Evolutionary conservation across 2,888 invertebrate genomes (phyloP).

Genomic region (Nowickia ferox): DNA sequence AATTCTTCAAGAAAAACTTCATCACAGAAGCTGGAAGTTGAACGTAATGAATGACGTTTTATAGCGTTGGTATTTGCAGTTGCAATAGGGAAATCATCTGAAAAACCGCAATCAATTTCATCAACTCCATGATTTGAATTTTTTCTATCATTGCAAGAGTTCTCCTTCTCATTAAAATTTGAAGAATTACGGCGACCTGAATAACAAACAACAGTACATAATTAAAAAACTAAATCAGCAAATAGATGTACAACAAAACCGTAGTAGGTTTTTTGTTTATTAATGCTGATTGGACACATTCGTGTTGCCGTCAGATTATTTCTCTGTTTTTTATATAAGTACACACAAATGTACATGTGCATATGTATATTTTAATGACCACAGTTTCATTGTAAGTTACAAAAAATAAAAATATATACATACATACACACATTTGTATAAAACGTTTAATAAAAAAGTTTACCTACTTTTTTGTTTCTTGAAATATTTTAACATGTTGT

Average conservation of each 20-base stretch:
- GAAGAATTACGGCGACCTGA: constrained; percentile 75
- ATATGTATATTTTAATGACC: no score
- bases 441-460: not conserved
- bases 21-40: constrained; percentile 81
- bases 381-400: no score
- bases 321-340: no score
- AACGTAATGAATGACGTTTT: constrained; percentile 79
- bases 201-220: constrained; percentile 13
- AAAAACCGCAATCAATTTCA: constrained; percentile 50
- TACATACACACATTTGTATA: not conserved
- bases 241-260: not conserved
- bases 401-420: no score
- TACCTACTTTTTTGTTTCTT: constrained; percentile 79
- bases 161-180: constrained; percentile 51
- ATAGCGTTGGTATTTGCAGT: constrained; percentile 9
- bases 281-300: not conserved
- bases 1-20: constrained; percentile 77
- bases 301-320: not conserved
- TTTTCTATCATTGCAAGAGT: constrained; percentile 26
- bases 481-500: constrained; percentile 79
- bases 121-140: constrained; percentile 47
- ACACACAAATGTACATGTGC: no score
- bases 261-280: not conserved
- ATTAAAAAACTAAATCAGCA: constrained; percentile 12
- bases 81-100: constrained; percentile 18